Percentiles rank a stretch among this genome's conserved stretches.
Conservation (phyloP, 1,140 invertebrate species). For the Kradibia gibbosae region DNA sequence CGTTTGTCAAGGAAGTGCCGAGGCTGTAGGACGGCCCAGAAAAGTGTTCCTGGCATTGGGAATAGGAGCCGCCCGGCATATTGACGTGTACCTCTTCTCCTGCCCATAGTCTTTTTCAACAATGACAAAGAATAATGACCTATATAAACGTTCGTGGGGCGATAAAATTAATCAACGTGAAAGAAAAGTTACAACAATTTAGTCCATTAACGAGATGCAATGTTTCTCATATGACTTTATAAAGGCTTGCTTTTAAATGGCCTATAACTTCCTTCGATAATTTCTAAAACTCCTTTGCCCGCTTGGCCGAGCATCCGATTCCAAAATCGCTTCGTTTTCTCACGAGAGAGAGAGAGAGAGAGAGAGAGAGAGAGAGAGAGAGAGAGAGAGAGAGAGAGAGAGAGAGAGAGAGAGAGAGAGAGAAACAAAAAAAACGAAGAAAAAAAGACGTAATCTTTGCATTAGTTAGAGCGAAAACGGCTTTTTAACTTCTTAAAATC, state of each 20-base stretch:
- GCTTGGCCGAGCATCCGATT: no score
- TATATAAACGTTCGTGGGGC: neutral
- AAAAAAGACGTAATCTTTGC: neutral
- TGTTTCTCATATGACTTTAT: neutral
- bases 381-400: no score
- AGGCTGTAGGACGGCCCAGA: neutral
- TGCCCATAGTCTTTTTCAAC: neutral
- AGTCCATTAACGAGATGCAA: neutral
- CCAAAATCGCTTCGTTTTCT: no score
- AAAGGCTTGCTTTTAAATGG: no score
- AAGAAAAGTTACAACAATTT: neutral
- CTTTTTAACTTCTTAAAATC: neutral
- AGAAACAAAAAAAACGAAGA: neutral
- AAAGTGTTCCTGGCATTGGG: neutral
- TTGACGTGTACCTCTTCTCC: neutral
- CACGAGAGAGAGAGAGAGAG: no score
- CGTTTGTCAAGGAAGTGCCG: conserved; percentile 11
- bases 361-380: no score
- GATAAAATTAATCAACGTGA: neutral
- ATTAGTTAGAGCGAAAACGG: neutral
- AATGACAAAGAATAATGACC: neutral
- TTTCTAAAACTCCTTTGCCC: no score
- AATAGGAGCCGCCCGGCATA: neutral
- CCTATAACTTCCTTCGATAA: no score
- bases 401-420: no score